Percentiles rank a stretch among this genome's conserved stretches.
Conservation (phyloP, 2,888 invertebrate genomes). For the Drosophila mulleri region DNA sequence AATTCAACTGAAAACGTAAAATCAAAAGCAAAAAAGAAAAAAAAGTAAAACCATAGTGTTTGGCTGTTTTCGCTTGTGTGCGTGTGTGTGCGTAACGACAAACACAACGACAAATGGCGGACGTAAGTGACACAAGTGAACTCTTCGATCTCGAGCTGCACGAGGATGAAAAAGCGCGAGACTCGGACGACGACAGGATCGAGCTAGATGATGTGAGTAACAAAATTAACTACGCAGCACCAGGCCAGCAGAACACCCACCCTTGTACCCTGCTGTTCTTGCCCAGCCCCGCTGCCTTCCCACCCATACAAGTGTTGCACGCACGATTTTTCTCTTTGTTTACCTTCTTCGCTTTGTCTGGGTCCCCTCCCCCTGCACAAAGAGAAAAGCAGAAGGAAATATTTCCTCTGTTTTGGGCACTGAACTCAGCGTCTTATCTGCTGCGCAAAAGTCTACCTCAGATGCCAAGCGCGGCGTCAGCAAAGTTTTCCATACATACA, state of each 20-base stretch:
- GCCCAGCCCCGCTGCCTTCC: background rate
- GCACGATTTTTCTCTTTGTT: constrained; percentile 64
- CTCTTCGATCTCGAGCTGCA: constrained; percentile 97
- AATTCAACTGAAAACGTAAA: constrained; percentile 38
- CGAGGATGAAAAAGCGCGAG: constrained; percentile 90
- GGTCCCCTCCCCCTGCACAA: constrained; percentile 15
- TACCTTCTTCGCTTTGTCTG: constrained; percentile 67
- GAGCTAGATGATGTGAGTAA: constrained; percentile 92
- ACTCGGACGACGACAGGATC: constrained; percentile 93
- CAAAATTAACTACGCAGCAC: constrained; percentile 60
- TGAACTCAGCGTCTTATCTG: constrained; percentile 64
- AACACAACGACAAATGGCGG: constrained; percentile 81
- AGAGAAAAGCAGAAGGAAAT: constrained; percentile 3
- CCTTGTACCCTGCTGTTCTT: background rate
- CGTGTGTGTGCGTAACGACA: constrained; percentile 44
- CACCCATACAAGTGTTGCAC: constrained; percentile 5
- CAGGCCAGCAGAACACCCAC: background rate
- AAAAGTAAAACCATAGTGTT: constrained; percentile 55
- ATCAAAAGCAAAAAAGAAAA: constrained; percentile 26
- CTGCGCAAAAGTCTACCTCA: constrained; percentile 74
- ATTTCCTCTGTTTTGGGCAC: constrained; percentile 36
- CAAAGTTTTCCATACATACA: constrained; percentile 62
- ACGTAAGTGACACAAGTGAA: constrained; percentile 86
- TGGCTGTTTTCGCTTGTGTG: constrained; percentile 40
- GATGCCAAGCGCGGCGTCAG: constrained; percentile 11